A percentile compares a stretch with the other conserved stretches of the same genome.
These are phyloP conservation scores for Brenthis daphne DNA, from an alignment of 2,888 invertebrate genomes.

Conservation along the genomic window DNA sequence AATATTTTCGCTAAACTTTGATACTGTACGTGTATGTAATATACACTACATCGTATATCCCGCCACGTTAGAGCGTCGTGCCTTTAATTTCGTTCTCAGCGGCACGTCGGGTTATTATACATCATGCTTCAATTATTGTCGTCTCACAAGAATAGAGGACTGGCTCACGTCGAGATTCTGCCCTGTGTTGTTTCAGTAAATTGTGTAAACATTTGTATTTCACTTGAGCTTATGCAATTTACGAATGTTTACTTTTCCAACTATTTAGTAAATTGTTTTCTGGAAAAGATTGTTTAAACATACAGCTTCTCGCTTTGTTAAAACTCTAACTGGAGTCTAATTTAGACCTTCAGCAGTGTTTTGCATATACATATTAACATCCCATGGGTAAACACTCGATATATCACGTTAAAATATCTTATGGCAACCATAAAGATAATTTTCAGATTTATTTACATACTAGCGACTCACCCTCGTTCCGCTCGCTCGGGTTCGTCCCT, in stretches of 20 bases:
- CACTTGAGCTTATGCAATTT: conserved; percentile 25
- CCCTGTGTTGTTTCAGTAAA: conserved; percentile 37
- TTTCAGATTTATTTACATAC: no score
- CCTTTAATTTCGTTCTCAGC: conserved; percentile 64
- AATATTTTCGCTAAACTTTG: no score
- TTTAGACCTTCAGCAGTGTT: no score
- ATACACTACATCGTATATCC: conserved; percentile 38
- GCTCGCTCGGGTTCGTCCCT: no score
- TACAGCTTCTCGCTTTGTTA: no score
- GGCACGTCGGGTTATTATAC: conserved; percentile 53
- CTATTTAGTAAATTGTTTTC: conserved; percentile 3
- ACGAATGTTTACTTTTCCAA: conserved; percentile 21
- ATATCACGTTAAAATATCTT: no score
- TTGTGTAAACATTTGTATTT: conserved; percentile 41
- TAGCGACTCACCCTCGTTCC: no score
- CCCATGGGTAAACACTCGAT: no score
- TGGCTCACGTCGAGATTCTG: conserved; percentile 39
- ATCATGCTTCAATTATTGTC: conserved; percentile 64
- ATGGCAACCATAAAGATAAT: no score
- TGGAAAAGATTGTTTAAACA: neutral
- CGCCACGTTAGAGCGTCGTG: conserved; percentile 50
- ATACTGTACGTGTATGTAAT: no score
- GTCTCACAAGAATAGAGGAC: conserved; percentile 52
- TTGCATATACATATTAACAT: no score
- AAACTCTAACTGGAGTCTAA: no score